Evolutionary conservation across 2,888 invertebrate species (phyloP), one percentile per base, ranked within the genome.

Genomic region (Trimorus sp.): DNA sequence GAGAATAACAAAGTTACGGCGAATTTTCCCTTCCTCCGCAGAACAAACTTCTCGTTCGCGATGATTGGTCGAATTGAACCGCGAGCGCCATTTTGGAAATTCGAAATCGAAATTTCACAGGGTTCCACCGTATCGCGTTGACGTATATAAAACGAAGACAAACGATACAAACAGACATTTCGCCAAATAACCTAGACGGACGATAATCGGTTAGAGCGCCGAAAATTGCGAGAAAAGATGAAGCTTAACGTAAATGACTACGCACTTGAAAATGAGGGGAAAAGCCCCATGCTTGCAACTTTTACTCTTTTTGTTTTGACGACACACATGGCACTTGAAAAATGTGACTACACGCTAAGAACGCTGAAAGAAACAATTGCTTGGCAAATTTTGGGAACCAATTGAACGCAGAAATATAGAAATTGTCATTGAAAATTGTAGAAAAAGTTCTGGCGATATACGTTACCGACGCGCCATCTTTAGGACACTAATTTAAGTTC

Each of bases 271-370:
- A 73, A 53, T 62, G 63, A 63, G 65, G 15, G 65, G 48, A 69
- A 73, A 68, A 74, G 69, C 74, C 66, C 56, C 74, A 63, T 68
- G n/a, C 62, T 62, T 60, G 56, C 62, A 66, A 71, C 42, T 49
- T 51, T 53, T 65, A 62, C 62, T 48, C 66, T 26, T 26, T 49
- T 74, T n/a, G n/a, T n/a, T 66, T 73, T 53, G 53, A 78, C 69
- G 56, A 79, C 63, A 81, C 74, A 79, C 79, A 82, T 82, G 83
- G 79, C 81, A 81, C 83, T 82, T 79, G 62, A 66, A 76, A 75
- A 70, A 73, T 38, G 62, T 51, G 48, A 14, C 38, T 73, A 73
- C 16, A 66, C 40, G 12, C 73, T 79, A 79, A 62, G 12, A 49
- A 48, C 53, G 51, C 70, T 51, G 26, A 70, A 77, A 58, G 63